Evolutionary conservation across 2,113 vertebrate species (phyloP).

Genomic region (Saguinus midas): DNA sequence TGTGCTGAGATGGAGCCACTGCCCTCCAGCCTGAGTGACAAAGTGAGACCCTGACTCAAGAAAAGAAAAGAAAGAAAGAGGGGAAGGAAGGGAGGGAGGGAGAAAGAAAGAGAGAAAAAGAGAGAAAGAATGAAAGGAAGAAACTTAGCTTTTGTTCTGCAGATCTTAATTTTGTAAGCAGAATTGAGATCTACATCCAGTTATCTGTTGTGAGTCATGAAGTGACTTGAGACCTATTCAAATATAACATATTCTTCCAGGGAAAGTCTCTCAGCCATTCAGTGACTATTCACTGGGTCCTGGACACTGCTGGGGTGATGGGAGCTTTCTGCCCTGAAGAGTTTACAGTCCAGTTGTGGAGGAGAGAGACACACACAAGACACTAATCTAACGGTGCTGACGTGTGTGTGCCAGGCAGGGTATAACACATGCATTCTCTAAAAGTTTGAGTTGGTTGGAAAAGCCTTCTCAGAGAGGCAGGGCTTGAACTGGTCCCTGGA

Average conservation of each 20-base stretch:
- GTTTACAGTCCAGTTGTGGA: background rate
- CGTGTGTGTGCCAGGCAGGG: background rate
- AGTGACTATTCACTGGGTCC: background rate
- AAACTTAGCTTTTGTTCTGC: background rate
- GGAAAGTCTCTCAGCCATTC: background rate
- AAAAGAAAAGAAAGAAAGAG: too few species aligned
- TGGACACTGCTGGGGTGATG: background rate
- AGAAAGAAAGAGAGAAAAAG: too few species aligned
- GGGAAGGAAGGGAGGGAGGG: too few species aligned
- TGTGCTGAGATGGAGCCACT: too few species aligned
- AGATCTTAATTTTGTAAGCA: background rate
- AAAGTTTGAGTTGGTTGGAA: background rate
- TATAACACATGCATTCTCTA: background rate
- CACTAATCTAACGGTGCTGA: background rate
- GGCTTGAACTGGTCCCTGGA: background rate
- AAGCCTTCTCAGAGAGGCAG: background rate
- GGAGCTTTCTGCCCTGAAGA: background rate
- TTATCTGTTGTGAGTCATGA: background rate
- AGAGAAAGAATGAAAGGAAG: too few species aligned
- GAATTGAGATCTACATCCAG: background rate
- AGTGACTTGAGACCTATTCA: background rate
- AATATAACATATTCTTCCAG: background rate
- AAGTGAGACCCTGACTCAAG: too few species aligned
- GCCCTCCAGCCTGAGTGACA: too few species aligned
- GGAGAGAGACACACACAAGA: background rate